Conservation (phyloP, 2,888 invertebrate genomes). For the Pterostichus niger region DNA sequence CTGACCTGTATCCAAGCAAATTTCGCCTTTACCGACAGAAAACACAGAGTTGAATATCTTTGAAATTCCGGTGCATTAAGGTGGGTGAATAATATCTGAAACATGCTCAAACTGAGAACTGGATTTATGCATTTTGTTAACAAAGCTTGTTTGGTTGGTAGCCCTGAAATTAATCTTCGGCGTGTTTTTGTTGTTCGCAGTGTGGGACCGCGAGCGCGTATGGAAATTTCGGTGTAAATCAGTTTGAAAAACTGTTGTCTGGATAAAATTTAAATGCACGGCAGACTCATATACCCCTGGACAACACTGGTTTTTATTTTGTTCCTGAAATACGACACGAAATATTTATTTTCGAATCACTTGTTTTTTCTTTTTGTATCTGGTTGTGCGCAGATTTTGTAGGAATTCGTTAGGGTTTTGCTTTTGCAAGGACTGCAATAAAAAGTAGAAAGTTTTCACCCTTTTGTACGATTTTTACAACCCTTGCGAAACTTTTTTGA, state of each 20-base stretch:
- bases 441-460: constrained; percentile 52
- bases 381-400: not conserved
- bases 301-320: constrained; percentile 19
- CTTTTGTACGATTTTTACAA: constrained; percentile 64
- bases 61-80: constrained; percentile 68
- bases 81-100: constrained; percentile 70
- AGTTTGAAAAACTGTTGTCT: constrained; percentile 52
- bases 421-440: constrained; percentile 33
- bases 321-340: constrained; percentile 11
- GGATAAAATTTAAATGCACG: not conserved
- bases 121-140: constrained; percentile 70
- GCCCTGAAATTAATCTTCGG: constrained; percentile 53
- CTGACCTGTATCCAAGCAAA: constrained; percentile 5
- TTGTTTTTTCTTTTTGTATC: not conserved
- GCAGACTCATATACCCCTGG: not conserved
- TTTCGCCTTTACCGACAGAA: constrained; percentile 13
- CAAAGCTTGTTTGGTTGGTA: constrained; percentile 69
- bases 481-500: constrained; percentile 57
- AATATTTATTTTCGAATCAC: constrained; percentile 28
- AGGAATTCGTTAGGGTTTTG: constrained; percentile 34
- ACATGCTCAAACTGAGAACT: constrained; percentile 70
- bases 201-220: constrained; percentile 60
- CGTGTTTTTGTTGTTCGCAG: constrained; percentile 60
- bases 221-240: constrained; percentile 63
- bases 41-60: constrained; percentile 1